Base-by-base conservation (phyloP, 1,140 invertebrate genomes). In the Tetramorium parvispinum region DNA sequence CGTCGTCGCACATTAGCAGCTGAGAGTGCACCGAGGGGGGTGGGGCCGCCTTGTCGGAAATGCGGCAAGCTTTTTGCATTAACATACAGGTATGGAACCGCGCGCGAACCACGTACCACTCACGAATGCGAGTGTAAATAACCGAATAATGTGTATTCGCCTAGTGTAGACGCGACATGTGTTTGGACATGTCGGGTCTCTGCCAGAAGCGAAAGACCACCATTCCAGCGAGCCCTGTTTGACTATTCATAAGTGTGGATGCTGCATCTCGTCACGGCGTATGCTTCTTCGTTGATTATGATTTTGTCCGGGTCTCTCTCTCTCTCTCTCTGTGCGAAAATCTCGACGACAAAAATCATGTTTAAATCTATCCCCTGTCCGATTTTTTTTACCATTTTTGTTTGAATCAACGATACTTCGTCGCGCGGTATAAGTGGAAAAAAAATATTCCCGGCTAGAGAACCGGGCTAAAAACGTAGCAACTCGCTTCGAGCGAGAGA, bases 41-140 rank as follows among this genome's bases (percentile, higher is more conserved):
- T 3, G 40, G 21, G 32, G 18, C 24, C 27, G 53, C 57, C 49
- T 32, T 32, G 24, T 55, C 55, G 61, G 70, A 78, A 89, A 82
- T 65, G 87, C 83, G 59, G 83, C 76, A 82, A 86, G 76, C 73
- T 88, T 89, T 77, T 85, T 66, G 77, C 88, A 89, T 89, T 89
- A 89, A 86, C 65, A 21, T 77, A 71, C 32, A 86, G 65, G 27
- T 32, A 66, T 0, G 37, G 27, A 27, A 68, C 21, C 13, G 1
- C 32, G 7, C 43, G 24, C 24, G 46, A 75, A 18, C 24, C 40
- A 18, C 53, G 51, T 55, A 43, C 1, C 51, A 16, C 6, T 27
- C 21, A 46, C 51, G 51, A 78, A 57, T 61, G 37, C 6, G 71
- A 27, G 68, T 8, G 79, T 83, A 83, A 83, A 40, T 73, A 83